Conservation (phyloP, 2,888 invertebrate genomes). For the Stenchaetothrips biformis region DNA sequence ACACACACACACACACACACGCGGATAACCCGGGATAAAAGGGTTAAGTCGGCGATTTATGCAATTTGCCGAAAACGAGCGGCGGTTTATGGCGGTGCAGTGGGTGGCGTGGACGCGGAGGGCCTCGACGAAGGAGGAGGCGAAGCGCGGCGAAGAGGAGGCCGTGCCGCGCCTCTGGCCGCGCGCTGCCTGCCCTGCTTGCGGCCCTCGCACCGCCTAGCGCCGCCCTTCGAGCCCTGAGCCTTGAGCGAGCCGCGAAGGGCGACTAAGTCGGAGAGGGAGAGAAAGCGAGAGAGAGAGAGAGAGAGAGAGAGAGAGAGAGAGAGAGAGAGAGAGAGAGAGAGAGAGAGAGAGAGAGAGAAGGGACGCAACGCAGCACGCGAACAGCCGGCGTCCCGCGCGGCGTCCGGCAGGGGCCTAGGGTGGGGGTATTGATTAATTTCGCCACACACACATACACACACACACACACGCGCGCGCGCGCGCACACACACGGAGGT, state of each 20-base stretch:
- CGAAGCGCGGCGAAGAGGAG: slow-evolving; percentile 39
- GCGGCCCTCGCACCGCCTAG: slow-evolving; percentile 29
- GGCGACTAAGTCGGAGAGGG: slow-evolving; percentile 32
- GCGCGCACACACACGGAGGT: not conserved
- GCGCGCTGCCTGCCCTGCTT: too few species aligned
- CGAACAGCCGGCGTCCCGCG: slow-evolving; percentile 42
- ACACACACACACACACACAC: too few species aligned
- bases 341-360: slow-evolving; percentile 38
- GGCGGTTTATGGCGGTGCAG: not conserved
- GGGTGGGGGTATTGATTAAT: slow-evolving; percentile 9
- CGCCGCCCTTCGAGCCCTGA: slow-evolving; percentile 33
- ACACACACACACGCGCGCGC: not conserved
- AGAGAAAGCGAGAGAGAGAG: slow-evolving; percentile 35
- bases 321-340: slow-evolving; percentile 36
- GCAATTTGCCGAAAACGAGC: too few species aligned
- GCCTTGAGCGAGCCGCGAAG: slow-evolving; percentile 34
- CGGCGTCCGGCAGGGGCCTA: not conserved
- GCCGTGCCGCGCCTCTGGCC: slow-evolving; percentile 35
- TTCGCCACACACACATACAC: not conserved
- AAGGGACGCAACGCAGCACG: slow-evolving; percentile 45
- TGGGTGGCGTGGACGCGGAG: slow-evolving; percentile 30
- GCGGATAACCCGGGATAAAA: too few species aligned
- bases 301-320: slow-evolving; percentile 41
- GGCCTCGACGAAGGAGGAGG: slow-evolving; percentile 30
- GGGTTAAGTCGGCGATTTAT: too few species aligned